phyloP scores from a whole-genome alignment of 2,113 vertebrate species.

The Sphyrna mokarran region DNA sequence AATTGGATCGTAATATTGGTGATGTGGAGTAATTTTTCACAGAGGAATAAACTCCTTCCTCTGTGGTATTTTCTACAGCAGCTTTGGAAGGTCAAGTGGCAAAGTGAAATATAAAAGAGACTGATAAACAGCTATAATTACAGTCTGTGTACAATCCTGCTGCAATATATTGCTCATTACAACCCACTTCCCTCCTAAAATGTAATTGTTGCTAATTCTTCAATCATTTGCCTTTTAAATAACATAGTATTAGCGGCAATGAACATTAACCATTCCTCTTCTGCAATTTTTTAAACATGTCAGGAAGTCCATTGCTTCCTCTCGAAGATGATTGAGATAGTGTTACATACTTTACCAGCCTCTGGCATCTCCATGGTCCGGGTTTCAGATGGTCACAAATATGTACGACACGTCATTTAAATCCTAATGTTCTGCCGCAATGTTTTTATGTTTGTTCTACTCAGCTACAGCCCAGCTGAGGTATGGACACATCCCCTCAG shows the following conservation, averaged over 20 bases:
- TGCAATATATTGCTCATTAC: constrained; percentile 31
- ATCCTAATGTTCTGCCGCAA: not conserved
- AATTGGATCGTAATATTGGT: not conserved
- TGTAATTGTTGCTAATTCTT: constrained; percentile 11
- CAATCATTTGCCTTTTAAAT: constrained; percentile 15
- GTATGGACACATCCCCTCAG: not conserved
- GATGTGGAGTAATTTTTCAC: not conserved
- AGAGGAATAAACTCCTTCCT: not conserved
- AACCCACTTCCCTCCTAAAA: constrained; percentile 13
- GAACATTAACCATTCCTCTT: not conserved
- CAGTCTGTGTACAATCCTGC: not conserved
- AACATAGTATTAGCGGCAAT: not conserved
- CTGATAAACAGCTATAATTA: constrained; percentile 25
- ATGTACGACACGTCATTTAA: not conserved
- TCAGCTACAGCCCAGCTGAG: not conserved
- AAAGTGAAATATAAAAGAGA: not conserved
- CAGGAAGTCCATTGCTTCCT: not conserved
- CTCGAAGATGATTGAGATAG: not conserved
- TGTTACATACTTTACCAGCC: not conserved
- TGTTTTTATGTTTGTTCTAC: not conserved
- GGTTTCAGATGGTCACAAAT: not conserved
- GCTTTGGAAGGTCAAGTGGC: constrained; percentile 17
- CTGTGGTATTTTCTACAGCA: not conserved
- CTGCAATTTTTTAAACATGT: not conserved
- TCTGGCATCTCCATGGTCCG: not conserved